Percentiles rank a stretch among this genome's conserved stretches.
phyloP scores from a whole-genome alignment of 2,888 invertebrate species.

The Ceratothoa steindachneri region DNA sequence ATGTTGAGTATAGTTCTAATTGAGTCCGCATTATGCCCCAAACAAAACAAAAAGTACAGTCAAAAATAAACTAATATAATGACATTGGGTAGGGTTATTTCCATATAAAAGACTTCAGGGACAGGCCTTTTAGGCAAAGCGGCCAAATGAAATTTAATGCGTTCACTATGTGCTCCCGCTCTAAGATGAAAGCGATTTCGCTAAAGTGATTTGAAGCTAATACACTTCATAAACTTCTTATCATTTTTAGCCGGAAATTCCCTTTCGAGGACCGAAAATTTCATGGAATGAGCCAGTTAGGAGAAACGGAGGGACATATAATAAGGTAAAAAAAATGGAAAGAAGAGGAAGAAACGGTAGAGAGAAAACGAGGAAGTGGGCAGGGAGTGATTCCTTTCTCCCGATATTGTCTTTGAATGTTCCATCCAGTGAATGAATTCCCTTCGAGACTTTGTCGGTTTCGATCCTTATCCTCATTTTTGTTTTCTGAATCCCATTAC shows the following conservation, averaged over 20 bases:
- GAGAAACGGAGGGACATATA: neutral
- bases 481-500: no score
- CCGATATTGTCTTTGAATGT: neutral
- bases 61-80: no score
- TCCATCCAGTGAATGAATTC: no score
- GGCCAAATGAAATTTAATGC: neutral
- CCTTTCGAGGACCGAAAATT: neutral
- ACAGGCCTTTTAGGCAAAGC: no score
- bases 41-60: no score
- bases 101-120: no score
- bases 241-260: neutral
- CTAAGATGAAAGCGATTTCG: neutral
- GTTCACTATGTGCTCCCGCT: neutral
- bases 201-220: neutral
- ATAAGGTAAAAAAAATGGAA: neutral
- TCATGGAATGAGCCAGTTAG: neutral
- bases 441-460: no score
- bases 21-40: no score
- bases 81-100: no score
- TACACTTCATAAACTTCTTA: neutral
- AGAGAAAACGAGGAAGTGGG: neutral
- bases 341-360: neutral
- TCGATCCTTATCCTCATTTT: no score
- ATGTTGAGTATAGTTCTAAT: no score
- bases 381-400: neutral